Base-by-base conservation (phyloP, 2,888 invertebrate species). In the Meteorus colon region DNA sequence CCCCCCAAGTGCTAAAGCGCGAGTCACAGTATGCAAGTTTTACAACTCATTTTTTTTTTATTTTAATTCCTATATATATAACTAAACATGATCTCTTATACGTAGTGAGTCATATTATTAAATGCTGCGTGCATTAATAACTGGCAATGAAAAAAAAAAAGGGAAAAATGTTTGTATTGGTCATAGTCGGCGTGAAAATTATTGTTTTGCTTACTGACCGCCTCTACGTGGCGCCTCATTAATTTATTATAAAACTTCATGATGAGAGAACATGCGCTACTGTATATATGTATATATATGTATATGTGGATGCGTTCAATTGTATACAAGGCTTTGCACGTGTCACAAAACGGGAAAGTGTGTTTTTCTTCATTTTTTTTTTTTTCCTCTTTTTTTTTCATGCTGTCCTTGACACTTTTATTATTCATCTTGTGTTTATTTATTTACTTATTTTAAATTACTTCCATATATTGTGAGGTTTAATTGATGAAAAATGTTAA, bases 41-140 rank as follows among this genome's bases (percentile, higher is more conserved):
- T 55, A 55, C n/a, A 19, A 62, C 62, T 48, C 14, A 27, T 76
- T 31, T 68, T 69, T 73, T n/a, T 55, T 45, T 27, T 29, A 8
- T 34, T 76, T 45, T 73, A 63, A 67, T 27, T 29, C 29, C 41
- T 24, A 48, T 48, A 16, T 62, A 45, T 34, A 51, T 51, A 41
- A 41, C 45, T 55, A 19, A 55, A 55, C 19, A 55, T 55, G 55
- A 55, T 37, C 60, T 72, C n/a, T 41, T 71, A 66, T 63, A 67
- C 70, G 72, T 75, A 59, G 74, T 80, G 80, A 80, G 77, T 80
- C 80, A 80, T 77, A 78, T 78, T 78, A 78, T 79, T 78, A 78
- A 80, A 80, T 78, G 74, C 76, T 69, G 65, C 71, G 75, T 75
- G 63, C 77, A 79, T 78, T 79, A 80, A 80, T 77, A 74, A 73